Conservation (phyloP, 2,888 invertebrate genomes). For the Heliconius hortense region DNA sequence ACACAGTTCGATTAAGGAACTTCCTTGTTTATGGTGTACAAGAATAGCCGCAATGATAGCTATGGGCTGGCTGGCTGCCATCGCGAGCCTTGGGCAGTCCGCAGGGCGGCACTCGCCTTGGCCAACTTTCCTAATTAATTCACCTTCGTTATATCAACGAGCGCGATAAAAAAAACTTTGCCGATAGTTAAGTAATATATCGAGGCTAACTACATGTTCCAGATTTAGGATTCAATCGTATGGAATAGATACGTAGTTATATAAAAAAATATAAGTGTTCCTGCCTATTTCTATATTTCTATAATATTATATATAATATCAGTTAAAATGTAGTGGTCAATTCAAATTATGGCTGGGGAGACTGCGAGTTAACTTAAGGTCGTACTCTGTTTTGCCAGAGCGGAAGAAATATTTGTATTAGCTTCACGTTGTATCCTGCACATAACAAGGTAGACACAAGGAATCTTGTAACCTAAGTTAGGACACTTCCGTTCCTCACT, state of each 20-base stretch:
- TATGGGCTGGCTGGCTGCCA: constrained; percentile 29
- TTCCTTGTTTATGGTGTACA: constrained; percentile 20
- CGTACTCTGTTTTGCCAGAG: background rate
- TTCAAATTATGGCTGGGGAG: too few relatives aligned
- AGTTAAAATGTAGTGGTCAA: too few relatives aligned
- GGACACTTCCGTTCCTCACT: too few relatives aligned
- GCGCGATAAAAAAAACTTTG: constrained; percentile 27
- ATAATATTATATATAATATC: background rate
- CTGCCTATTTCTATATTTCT: too few relatives aligned
- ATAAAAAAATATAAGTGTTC: background rate
- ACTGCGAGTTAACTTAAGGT: too few relatives aligned
- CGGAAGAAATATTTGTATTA: background rate
- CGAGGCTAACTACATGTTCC: constrained; percentile 24
- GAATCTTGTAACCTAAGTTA: background rate
- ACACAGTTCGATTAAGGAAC: background rate
- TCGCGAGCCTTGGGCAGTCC: constrained; percentile 23
- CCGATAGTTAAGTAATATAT: constrained; percentile 23
- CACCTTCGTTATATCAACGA: constrained; percentile 29
- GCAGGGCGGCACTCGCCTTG: constrained; percentile 29
- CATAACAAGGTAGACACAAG: background rate
- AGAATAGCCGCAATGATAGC: background rate
- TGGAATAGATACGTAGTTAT: background rate
- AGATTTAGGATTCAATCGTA: constrained; percentile 9
- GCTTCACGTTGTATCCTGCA: background rate
- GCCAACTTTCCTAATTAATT: constrained; percentile 32